Percentiles rank a stretch among this genome's conserved stretches.
Conservation (phyloP, 1,140 invertebrate species). For the Lucilia sericata region DNA sequence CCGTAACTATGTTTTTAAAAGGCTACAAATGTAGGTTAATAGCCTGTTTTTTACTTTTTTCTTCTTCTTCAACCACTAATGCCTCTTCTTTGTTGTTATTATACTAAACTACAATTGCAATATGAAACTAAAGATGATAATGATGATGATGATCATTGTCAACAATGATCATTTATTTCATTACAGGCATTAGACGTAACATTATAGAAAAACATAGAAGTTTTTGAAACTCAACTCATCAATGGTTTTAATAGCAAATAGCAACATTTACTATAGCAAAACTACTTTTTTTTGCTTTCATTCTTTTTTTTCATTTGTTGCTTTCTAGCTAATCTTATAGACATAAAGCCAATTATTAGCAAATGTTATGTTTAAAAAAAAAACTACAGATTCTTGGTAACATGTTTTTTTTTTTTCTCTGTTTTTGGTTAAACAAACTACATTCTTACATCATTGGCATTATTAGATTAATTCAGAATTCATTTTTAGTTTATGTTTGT, state of each 20-base stretch:
- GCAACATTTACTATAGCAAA: conserved; percentile 14
- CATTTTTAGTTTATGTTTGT: neutral
- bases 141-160: conserved; percentile 13
- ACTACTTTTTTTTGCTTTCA: neutral
- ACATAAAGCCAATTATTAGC: conserved; percentile 38
- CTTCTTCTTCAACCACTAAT: neutral
- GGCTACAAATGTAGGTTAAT: conserved; percentile 40
- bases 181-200: neutral
- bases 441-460: conserved; percentile 43
- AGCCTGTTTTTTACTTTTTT: conserved; percentile 19
- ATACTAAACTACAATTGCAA: conserved; percentile 1
- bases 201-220: no score
- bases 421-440: neutral
- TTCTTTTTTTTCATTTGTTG: no score
- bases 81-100: neutral
- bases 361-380: conserved; percentile 41
- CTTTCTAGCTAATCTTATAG: neutral
- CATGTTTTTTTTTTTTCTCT: neutral
- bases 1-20: conserved; percentile 14
- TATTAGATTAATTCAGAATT: conserved; percentile 37
- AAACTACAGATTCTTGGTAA: neutral
- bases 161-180: neutral
- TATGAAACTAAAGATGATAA: no score
- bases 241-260: neutral
- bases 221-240: conserved; percentile 12